phyloP scores from a whole-genome alignment of 37 sponge, comb jelly and placozoan genomes.

The Axinella damicornis region DNA sequence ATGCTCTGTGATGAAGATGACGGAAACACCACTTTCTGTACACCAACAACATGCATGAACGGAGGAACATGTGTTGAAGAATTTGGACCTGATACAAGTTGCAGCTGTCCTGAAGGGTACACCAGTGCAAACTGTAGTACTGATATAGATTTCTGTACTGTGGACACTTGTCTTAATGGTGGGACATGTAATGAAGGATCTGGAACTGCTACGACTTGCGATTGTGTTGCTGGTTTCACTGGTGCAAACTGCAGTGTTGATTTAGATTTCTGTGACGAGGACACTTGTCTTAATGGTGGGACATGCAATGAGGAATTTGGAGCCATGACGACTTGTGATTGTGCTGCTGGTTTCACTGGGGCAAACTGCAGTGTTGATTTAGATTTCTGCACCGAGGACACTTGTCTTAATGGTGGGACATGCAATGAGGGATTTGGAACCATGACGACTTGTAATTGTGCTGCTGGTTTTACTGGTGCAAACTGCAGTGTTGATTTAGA shows the following conservation, averaged over 20 bases:
- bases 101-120: conserved; percentile 29
- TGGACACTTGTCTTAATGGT: conserved; percentile 30
- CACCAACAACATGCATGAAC: neutral
- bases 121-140: conserved; percentile 20
- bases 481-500: conserved; percentile 30
- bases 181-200: conserved; percentile 48
- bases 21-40: conserved; percentile 6
- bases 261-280: conserved; percentile 19
- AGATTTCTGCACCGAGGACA: conserved; percentile 32
- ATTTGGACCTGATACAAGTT: conserved; percentile 5
- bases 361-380: conserved; percentile 15
- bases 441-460: conserved; percentile 28
- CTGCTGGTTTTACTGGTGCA: conserved; percentile 34
- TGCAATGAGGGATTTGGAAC: conserved; percentile 47
- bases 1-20: conserved; percentile 25
- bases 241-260: conserved; percentile 29
- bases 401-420: conserved; percentile 43
- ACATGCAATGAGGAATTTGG: conserved; percentile 60
- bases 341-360: conserved; percentile 34
- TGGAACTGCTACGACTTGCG: conserved; percentile 32
- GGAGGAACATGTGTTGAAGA: conserved; percentile 47
- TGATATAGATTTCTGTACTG: neutral
- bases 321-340: conserved; percentile 4
- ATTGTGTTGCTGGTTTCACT: conserved; percentile 30
- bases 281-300: conserved; percentile 67